Base-by-base conservation (phyloP, 2,797 vertebrate species). In the Thalassophryne amazonica region DNA sequence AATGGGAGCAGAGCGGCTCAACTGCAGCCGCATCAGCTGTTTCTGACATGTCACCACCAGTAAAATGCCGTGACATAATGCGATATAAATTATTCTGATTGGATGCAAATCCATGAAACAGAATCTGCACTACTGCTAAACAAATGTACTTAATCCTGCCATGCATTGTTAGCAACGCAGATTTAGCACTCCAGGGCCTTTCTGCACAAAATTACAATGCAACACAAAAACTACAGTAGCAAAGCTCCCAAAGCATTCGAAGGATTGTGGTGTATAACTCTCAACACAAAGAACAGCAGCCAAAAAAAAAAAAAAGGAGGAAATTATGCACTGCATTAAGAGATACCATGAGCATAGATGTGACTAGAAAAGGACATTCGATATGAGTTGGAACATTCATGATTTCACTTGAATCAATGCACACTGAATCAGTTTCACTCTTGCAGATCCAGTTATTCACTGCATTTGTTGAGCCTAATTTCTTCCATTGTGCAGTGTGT, bases 91-190 rank as follows among this genome's bases (percentile, higher is more conserved):
- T 62, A 81, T 77, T 75, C 59, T 56, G 69, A 81, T 65, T 76
- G 65, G 49, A 78, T 76, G 71, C 60, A 77, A 82, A 83, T 80
- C 77, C 69, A 37, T 49, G 45, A 64, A 72, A 69, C 42, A 57
- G 57, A 81, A 73, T 63, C 58, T 21, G 48, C 27, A 55, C 65
- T 57, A 47, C 52, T 28, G 50, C 22, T 1, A 46, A 53, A 65
- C 49, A 56, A 78, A 60, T 67, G 16, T 22, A 40, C 51, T 55
- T 69, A 59, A 78, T 67, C 52, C 54, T 60, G 75, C 78, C 68
- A 65, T 65, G 59, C 46, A 42, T 36, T 55, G 76, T 83, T 60
- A 58, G 58, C 51, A 16, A 29, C 62, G 59, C 36, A 51, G 51
- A 54, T 76, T 82, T 66, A 78, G 75, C 60, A 70, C 32, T 33